Conservation (phyloP, 2,797 vertebrate genomes). For the Sus cebifrons region DNA sequence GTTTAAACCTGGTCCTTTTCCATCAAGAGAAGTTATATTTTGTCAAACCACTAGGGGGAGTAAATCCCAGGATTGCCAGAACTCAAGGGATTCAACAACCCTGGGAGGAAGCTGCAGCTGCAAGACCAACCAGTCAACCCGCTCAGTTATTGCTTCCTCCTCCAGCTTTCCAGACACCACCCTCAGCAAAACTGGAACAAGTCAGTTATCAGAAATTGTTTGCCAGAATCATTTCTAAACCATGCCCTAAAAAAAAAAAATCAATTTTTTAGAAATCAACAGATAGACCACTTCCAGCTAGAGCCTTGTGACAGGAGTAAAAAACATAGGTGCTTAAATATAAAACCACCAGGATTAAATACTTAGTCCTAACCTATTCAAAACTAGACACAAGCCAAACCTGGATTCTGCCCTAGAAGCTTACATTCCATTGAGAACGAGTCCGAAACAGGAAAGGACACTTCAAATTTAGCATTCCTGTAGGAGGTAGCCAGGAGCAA, state of each 20-base stretch:
- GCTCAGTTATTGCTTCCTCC: background rate
- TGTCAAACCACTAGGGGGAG: conserved; percentile 67
- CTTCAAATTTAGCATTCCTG: background rate
- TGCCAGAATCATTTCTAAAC: conserved; percentile 1
- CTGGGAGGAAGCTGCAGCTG: rapidly evolving
- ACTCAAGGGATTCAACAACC: background rate
- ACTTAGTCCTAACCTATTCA: background rate
- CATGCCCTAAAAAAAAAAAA: background rate
- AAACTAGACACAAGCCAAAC: background rate
- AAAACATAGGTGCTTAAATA: background rate
- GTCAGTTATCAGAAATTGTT: background rate
- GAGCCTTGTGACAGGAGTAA: background rate
- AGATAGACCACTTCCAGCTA: background rate
- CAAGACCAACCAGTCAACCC: rapidly evolving
- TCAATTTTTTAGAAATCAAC: background rate
- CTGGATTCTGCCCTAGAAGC: background rate
- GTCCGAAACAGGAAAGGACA: background rate
- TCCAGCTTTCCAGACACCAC: background rate
- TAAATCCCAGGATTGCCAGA: background rate
- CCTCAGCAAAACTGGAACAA: background rate
- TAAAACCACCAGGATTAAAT: background rate
- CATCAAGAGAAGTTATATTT: background rate
- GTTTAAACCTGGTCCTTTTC: background rate
- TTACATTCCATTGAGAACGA: background rate
- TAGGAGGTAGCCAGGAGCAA: background rate